Percentiles rank a stretch among this genome's conserved stretches.
Evolutionary conservation across 1,140 invertebrate species (phyloP).

Genomic region (Rhyacophila brunnea): DNA sequence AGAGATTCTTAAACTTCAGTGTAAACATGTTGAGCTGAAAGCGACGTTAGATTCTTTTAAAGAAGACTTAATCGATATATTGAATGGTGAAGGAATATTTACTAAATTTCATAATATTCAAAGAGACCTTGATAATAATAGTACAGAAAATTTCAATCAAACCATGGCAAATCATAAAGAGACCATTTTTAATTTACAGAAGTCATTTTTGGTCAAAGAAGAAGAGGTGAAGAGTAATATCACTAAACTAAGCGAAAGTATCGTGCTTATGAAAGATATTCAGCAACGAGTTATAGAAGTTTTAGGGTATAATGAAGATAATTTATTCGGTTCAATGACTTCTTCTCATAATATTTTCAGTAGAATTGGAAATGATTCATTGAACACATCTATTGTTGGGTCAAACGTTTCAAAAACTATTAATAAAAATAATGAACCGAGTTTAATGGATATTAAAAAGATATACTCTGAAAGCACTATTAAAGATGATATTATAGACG

Average conservation of each 20-base stretch:
- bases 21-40: conserved; percentile 8
- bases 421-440: conserved; percentile 1
- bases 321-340: not conserved
- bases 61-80: not conserved
- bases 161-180: conserved; percentile 7
- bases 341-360: not conserved
- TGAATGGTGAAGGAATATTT: conserved; percentile 2
- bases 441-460: conserved; percentile 6
- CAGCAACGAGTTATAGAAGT: conserved; percentile 1
- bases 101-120: not conserved
- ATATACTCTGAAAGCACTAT: conserved; percentile 7
- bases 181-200: conserved; percentile 6
- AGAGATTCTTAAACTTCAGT: conserved; percentile 7
- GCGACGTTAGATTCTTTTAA: not conserved
- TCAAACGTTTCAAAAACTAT: conserved; percentile 7
- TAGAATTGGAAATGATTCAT: not conserved
- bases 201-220: not conserved
- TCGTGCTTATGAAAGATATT: conserved; percentile 9
- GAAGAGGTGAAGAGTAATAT: conserved; percentile 4
- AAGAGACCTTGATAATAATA: not conserved
- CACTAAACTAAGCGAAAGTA: conserved; percentile 3
- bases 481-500: conserved; percentile 8
- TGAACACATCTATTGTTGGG: conserved; percentile 6
- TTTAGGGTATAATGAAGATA: not conserved
- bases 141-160: not conserved